Evolutionary conservation across 1,140 invertebrate genomes (phyloP), one percentile per base, ranked within the genome.

Genomic region (Marisa cornuarietis): DNA sequence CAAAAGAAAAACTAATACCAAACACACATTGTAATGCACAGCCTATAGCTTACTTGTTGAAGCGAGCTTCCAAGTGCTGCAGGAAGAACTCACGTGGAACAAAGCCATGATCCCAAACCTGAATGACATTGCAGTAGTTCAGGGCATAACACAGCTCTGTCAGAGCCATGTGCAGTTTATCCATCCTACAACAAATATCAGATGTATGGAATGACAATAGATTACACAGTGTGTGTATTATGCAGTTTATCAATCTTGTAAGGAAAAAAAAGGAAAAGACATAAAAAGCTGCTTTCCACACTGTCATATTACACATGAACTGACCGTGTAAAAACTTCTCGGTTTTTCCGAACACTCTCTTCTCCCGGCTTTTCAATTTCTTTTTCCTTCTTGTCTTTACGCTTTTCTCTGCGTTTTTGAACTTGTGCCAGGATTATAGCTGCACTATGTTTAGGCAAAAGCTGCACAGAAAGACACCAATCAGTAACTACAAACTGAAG

Each of bases 31-130:
- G 11, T 18, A 6, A 31, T 26, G 26, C 0, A n/a, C 24, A 76
- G 20, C 54, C 10, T 13, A n/a, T 61, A 61, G 84, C 88, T 87
- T 87, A 91, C 89, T 92, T 91, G 82, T 91, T 92, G 85, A 92
- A 93, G 87, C 97, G 92, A 79, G 94, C 96, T 92, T 99, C 98
- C 75, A 99, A 92, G 92, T 99, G 97, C 88, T 98, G 97, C 85
- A 97, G 95, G 51, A 99, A 93, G 92, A 99, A 99, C 91, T 99
- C 98, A 42, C 98, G 93, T 0, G 98, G 99, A 0, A 97, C 97
- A 92, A 99, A 99, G 3, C 97, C 98, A 88, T 99, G 99, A 84
- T 99, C 98, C 97, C 98, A 99, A 20, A 99, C 97, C 88, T 97
- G 97, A 26, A 99, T 97, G 24, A 97, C 98, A 42, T 96, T 95